Evolutionary conservation across 2,113 vertebrate genomes (phyloP), one percentile per base, ranked within the genome.

Genomic region (Thunnus thynnus): DNA sequence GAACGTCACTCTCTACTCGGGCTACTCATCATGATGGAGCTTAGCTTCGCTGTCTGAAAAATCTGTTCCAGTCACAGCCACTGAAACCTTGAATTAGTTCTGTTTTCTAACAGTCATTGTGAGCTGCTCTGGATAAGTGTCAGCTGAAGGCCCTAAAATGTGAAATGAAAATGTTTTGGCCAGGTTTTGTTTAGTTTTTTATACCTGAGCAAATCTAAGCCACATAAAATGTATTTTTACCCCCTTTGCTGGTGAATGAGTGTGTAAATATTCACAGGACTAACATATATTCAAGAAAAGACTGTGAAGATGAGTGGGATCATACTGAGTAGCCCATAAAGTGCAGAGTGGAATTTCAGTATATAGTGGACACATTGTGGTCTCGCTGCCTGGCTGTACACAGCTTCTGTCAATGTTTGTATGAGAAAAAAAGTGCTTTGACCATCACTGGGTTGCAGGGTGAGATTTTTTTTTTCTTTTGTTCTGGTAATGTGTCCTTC

Each of bases 351-450:
- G 67, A 69, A 65, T 73, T 71, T 88, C 65, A 75, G n/a, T 77
- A 55, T 82, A 72, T 65, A 58, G 61, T 86, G 83, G 79, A 87
- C 85, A 83, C 70, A 3, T 76, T 25, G 80, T 75, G 83, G 88
- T 85, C 84, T 76, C 25, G 83, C 91, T 92, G 83, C 91, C 80
- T 90, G 88, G 90, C 86, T 92, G 80, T 92, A 76, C 80, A 89
- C 87, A 89, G 83, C 89, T 92, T 91, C 75, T 84, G 63, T 91
- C 82, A 75, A 75, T 93, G 87, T 93, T 93, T 87, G 78, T 85
- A 78, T 55, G 62, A 80, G 85, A 67, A 82, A 69, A 84, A 80
- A 78, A 66, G 80, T 78, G 79, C 87, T 93, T 86, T 0, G 76
- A 89, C 89, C 75, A 68, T 83, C 85, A 74, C 48, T 70, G 78